Percentiles rank a stretch among this genome's conserved stretches.
Conservation (phyloP, 2,888 invertebrate species). For the Diaperis boleti region DNA sequence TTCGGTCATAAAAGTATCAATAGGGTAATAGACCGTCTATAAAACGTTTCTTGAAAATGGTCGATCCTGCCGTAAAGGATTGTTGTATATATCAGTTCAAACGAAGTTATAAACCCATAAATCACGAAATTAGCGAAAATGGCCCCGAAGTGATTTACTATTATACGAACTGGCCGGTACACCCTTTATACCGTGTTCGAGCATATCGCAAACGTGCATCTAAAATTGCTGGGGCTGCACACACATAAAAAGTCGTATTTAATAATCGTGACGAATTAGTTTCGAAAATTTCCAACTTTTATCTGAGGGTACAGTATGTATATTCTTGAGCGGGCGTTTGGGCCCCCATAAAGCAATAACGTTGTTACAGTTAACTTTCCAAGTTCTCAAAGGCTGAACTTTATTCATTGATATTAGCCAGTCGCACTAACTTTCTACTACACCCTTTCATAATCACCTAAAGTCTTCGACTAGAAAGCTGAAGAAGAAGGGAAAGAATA, state of each 20-base stretch:
- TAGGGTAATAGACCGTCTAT: constrained; percentile 11
- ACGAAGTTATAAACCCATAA: constrained; percentile 24
- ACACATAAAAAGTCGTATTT: constrained; percentile 23
- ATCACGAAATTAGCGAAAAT: constrained; percentile 36
- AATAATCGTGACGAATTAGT: constrained; percentile 33
- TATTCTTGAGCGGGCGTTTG: too few species aligned
- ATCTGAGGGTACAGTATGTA: too few species aligned
- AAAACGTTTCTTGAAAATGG: constrained; percentile 16
- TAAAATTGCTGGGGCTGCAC: constrained; percentile 28
- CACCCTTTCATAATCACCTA: too few species aligned
- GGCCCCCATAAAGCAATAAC: too few species aligned
- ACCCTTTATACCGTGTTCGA: constrained; percentile 26
- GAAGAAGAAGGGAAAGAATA: too few species aligned
- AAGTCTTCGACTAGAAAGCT: too few species aligned
- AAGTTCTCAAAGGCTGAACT: too few species aligned
- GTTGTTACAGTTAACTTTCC: too few species aligned
- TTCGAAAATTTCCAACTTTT: constrained; percentile 14
- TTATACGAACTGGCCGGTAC: constrained; percentile 14
- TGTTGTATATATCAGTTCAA: constrained; percentile 10
- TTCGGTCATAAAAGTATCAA: constrained; percentile 11
- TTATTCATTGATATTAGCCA: too few species aligned
- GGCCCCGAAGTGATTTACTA: constrained; percentile 30
- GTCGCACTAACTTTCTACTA: too few species aligned
- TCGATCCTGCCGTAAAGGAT: constrained; percentile 17
- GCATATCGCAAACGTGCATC: constrained; percentile 34